Evolutionary conservation across 2,797 vertebrate species (phyloP).

Genomic region (Acrossocheilus wenchowensis): DNA sequence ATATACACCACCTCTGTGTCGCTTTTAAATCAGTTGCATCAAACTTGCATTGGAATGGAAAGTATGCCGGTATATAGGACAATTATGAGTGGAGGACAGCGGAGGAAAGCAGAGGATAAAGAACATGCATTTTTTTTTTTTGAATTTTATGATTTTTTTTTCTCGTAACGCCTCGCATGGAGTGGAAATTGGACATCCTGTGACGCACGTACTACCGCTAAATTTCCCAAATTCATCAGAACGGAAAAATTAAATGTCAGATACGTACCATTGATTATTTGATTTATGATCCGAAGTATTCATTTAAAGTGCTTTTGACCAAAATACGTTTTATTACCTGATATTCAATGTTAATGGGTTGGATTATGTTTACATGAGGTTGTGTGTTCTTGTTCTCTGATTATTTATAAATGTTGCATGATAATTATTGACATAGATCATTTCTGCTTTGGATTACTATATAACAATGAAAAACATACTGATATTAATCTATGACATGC

Average conservation of each 20-base stretch:
- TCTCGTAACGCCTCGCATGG: constrained; percentile 22
- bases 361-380: background rate
- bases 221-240: constrained; percentile 54
- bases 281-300: background rate
- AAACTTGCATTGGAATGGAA: constrained; percentile 10
- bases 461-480: background rate
- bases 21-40: background rate
- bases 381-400: background rate
- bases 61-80: background rate
- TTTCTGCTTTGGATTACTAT: background rate
- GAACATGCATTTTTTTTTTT: background rate
- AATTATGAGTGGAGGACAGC: background rate
- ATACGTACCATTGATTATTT: constrained; percentile 27
- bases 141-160: constrained; percentile 21
- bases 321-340: too few species aligned
- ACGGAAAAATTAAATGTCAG: constrained; percentile 59
- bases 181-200: constrained; percentile 59
- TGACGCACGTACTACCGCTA: constrained; percentile 55
- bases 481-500: background rate
- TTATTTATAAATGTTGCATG: background rate
- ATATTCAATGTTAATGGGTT: background rate
- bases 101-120: constrained; percentile 18
- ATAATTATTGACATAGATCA: background rate
- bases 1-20: background rate
- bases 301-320: background rate